Evolutionary conservation across 2,888 invertebrate genomes (phyloP), one percentile per base, ranked within the genome.

Genomic region (Dasypogon diadema): DNA sequence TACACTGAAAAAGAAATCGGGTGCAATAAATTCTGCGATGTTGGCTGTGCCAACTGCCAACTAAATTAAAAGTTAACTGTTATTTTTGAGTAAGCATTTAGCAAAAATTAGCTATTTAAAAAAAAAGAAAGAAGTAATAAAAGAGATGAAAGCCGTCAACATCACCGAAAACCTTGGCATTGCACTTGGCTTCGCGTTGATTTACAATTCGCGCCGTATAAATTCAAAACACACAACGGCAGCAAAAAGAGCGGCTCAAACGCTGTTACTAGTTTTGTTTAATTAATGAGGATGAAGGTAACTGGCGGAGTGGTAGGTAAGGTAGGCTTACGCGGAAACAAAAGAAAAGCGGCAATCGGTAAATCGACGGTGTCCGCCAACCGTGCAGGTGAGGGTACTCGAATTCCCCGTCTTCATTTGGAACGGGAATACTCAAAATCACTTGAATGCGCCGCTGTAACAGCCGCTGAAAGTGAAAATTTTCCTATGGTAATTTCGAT

Each of bases 381-480:
- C 34, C 70, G 70, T 51, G 21, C 21, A 54, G 30, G 37, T 18
- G 54, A 21, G 54, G 70, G 70, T 70, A 70, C 34, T 34, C 54
- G 54, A 30, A 30, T 24, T 65, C 46, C n/a, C n/a, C n/a, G 21
- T 22, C 46, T 14, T n/a, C 46, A 12, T 42, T 12, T n/a, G n/a
- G 42, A 12, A 42, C 8, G 10, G 42, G 63, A 46, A 65, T 65
- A n/a, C 48, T 65, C 65, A 46, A 65, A 70, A 54, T 18, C 30
- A 54, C 30, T 12, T 54, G n/a, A n/a, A n/a, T n/a, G n/a, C n/a
- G 70, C 34, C 30, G 3, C 63, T 14, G 18, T n/a, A 42, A 18
- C 24, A n/a, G 30, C n/a, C 42, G 14, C 34, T 70, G 70, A 70
- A 70, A 70, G 70, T 70, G 70, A 70, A 70, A 54, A 70, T 54